phyloP scores from a whole-genome alignment of 2,797 vertebrate species.

The Babyrousa celebensis region DNA sequence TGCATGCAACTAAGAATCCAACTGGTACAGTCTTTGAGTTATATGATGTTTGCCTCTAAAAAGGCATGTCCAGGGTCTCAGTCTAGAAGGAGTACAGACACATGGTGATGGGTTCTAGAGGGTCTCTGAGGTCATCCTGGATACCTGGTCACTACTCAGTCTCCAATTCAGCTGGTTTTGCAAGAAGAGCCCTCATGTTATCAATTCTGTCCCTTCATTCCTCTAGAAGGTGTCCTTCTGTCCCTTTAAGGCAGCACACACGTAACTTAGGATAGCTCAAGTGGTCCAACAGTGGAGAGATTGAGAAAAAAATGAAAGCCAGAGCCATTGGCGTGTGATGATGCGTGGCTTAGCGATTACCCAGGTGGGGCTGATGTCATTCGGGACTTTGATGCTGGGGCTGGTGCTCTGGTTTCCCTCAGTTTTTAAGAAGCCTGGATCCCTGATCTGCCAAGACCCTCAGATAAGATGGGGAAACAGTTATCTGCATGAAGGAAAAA shows the following conservation, averaged over 20 bases:
- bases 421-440: conserved; percentile 36
- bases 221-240: neutral
- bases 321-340: neutral
- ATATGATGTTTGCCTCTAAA: neutral
- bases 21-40: neutral
- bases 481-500: conserved; percentile 13
- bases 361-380: neutral
- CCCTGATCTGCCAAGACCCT: conserved; percentile 33
- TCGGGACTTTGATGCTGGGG: neutral
- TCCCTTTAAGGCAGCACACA: neutral
- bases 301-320: neutral
- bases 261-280: neutral
- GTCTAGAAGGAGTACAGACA: neutral
- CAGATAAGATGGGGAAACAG: conserved; percentile 37
- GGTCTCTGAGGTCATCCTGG: neutral
- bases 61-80: neutral
- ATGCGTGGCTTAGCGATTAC: neutral
- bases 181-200: neutral
- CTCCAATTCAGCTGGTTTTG: neutral
- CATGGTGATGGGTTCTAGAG: neutral
- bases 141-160: neutral
- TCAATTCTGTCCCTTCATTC: neutral
- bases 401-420: neutral
- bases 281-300: neutral
- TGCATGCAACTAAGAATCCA: neutral